Evolutionary conservation across 2,888 invertebrate genomes (phyloP).

Genomic region (Oegoconia quadripuncta): DNA sequence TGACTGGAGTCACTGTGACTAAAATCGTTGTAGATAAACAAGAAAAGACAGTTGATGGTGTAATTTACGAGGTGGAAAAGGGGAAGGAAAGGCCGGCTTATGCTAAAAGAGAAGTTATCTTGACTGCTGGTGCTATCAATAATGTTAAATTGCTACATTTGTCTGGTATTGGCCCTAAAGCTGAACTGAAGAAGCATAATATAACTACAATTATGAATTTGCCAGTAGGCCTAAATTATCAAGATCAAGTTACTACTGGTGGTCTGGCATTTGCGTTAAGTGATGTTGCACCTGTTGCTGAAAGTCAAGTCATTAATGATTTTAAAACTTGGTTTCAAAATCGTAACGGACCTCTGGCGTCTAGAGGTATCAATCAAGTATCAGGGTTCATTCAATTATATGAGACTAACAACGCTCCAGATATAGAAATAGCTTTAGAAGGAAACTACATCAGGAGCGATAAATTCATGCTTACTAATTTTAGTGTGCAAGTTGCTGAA

Average conservation of each 20-base stretch:
- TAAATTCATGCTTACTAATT: constrained; percentile 67
- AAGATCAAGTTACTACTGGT: constrained; percentile 69
- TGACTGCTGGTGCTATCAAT: constrained; percentile 67
- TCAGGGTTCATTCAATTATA: constrained; percentile 69
- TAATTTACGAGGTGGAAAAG: constrained; percentile 62
- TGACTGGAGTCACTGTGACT: constrained; percentile 62
- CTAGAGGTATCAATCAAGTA: constrained; percentile 66
- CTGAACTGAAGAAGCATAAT: constrained; percentile 56
- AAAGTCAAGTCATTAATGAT: constrained; percentile 55
- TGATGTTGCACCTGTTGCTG: constrained; percentile 52
- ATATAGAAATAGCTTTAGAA: constrained; percentile 62
- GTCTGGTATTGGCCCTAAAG: constrained; percentile 64
- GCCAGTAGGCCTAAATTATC: constrained; percentile 66
- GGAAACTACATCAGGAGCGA: constrained; percentile 70
- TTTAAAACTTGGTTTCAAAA: constrained; percentile 71
- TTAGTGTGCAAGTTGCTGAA: constrained; percentile 61
- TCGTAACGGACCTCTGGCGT: constrained; percentile 60
- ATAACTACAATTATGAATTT: constrained; percentile 51
- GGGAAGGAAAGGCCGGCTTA: constrained; percentile 63
- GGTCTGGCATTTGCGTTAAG: constrained; percentile 61
- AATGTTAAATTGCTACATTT: constrained; percentile 64
- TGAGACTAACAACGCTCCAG: constrained; percentile 64
- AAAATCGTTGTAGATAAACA: constrained; percentile 59
- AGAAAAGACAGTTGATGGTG: constrained; percentile 60
- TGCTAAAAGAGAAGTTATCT: constrained; percentile 63